Base-by-base conservation (phyloP, 2,888 invertebrate species). In the Tetramorium bicarinatum region DNA sequence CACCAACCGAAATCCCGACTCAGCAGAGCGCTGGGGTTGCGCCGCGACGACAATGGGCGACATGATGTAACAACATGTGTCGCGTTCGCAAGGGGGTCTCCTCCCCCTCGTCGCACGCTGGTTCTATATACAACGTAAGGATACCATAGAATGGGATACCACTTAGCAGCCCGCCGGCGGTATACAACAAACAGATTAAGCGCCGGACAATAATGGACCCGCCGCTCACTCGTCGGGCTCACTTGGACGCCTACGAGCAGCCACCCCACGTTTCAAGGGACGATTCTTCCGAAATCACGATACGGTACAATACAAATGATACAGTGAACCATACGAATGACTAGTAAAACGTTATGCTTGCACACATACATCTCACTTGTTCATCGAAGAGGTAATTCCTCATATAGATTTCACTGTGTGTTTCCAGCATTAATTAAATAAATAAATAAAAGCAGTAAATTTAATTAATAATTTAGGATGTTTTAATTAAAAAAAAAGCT, bases 41-140 rank as follows among this genome's bases (percentile, higher is more conserved):
- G 77, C 52, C 77, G 59, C 86, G 81, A 87, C 83, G 90, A 94
- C 93, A 93, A 93, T 93, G 90, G 93, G 90, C 89, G 84, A 88
- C 88, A 91, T 91, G 92, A 94, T 93, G 94, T 94, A 94, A 94
- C 94, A 92, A 94, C 94, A 94, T 94, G 94, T 94, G 94, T 94
- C 94, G 90, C 90, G 91, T 93, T 94, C 94, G 89, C 93, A 93
- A 87, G 92, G 87, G 86, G 85, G 69, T 9, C 8, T 13, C 13
- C 61, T 61, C 29, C 82, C 88, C 87, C 79, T 84, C 21, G 87
- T 59, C 83, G 83, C 59, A 47, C 88, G 47, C 87, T 62, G 49
- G 64, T 52, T 71, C 84, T 77, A 56, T 52, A 75, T 83, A 86
- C 90, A 66, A 77, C 87, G 82, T 89, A 91, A 91, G 90, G 89